Conservation (phyloP, 2,797 vertebrate genomes). For the Helicolenus hilgendorfi region DNA sequence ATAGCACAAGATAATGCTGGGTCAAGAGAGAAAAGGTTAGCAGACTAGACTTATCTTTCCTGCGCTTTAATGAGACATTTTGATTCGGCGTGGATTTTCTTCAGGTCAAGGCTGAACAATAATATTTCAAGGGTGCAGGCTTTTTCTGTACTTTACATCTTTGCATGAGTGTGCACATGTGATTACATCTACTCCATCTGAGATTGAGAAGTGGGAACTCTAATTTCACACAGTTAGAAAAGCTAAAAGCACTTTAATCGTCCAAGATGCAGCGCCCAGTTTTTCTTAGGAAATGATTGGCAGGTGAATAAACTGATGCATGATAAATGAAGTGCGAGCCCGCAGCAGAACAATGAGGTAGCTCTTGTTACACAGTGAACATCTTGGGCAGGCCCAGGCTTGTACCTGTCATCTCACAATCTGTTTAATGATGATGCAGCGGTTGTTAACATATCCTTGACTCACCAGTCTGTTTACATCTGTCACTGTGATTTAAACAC, state of each 20-base stretch:
- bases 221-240: background rate
- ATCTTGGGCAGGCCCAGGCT: constrained; percentile 76
- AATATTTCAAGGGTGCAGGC: background rate
- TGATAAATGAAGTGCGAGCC: constrained; percentile 45
- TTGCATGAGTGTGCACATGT: background rate
- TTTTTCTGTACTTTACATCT: background rate
- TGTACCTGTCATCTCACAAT: constrained; percentile 67
- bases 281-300: constrained; percentile 48
- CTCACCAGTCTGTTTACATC: constrained; percentile 18
- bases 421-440: constrained; percentile 57
- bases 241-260: background rate
- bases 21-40: background rate
- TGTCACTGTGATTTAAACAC: constrained; percentile 42
- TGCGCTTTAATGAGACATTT: background rate
- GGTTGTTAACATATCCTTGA: constrained; percentile 37
- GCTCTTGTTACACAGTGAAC: constrained; percentile 77
- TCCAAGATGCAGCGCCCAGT: background rate
- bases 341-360: constrained; percentile 58
- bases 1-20: background rate
- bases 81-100: background rate
- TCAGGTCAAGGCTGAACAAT: background rate
- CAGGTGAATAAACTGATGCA: constrained; percentile 28
- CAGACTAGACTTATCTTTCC: background rate
- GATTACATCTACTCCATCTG: background rate
- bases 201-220: background rate